A percentile compares a stretch with the other conserved stretches of the same genome.
Conservation (phyloP, 2,888 invertebrate genomes). For the Adelognathus sp. region DNA sequence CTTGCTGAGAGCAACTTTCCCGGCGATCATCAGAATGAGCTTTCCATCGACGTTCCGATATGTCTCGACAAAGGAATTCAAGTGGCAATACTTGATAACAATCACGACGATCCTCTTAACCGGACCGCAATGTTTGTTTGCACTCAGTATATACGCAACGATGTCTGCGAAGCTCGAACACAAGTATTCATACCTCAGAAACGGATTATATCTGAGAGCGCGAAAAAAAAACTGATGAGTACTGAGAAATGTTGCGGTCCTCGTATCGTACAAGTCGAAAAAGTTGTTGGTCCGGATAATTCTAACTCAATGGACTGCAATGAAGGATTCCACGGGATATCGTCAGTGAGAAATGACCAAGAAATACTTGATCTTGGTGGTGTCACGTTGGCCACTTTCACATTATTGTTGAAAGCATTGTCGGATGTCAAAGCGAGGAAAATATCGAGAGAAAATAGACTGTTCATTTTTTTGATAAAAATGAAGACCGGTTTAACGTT, state of each 20-base stretch:
- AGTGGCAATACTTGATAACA: not conserved
- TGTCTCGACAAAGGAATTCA: slow-evolving; percentile 1
- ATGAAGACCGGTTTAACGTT: slow-evolving; percentile 62
- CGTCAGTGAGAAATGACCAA: slow-evolving; percentile 53
- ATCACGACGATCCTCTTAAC: not conserved
- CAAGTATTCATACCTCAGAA: slow-evolving; percentile 13
- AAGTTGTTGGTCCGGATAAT: slow-evolving; percentile 9
- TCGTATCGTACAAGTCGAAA: slow-evolving; percentile 1
- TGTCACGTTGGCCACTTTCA: slow-evolving; percentile 42
- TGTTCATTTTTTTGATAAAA: slow-evolving; percentile 62
- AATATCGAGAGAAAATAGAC: slow-evolving; percentile 51
- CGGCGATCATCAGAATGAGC: not conserved
- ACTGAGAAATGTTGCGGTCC: slow-evolving; percentile 17
- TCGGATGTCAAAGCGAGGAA: not conserved
- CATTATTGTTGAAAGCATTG: slow-evolving; percentile 36
- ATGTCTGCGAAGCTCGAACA: slow-evolving; percentile 11
- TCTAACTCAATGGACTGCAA: not conserved
- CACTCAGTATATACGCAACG: slow-evolving; percentile 16
- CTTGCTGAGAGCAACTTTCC: no score
- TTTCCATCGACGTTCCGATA: not conserved
- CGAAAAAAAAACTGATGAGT: not conserved
- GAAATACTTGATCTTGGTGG: slow-evolving; percentile 51
- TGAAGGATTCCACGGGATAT: slow-evolving; percentile 37
- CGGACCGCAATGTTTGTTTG: not conserved
- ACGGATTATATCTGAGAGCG: not conserved